Base-by-base conservation (phyloP, 2,797 vertebrate genomes). In the Syngnathus acus region DNA sequence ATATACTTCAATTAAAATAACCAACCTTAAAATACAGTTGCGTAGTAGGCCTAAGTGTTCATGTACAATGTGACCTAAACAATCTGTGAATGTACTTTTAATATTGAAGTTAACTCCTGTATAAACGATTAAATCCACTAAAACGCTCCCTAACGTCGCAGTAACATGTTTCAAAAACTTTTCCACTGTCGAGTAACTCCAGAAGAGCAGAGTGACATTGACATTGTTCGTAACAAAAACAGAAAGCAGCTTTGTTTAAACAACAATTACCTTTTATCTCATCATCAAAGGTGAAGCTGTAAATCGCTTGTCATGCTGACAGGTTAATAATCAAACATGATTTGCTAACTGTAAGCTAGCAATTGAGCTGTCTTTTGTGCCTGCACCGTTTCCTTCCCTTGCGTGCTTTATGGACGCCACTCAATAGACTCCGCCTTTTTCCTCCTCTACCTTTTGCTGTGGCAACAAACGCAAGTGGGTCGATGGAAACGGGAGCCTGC, bases 391-490 rank as follows among this genome's bases (percentile, higher is more conserved):
- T 37, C 78, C 76, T 72, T 84, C 85, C 13, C 79, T 81, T 61
- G 75, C 73, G 68, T 45, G 48, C 71, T 77, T 73, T 71, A 62
- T 76, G 72, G 81, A 84, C 78, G 83, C 82, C 82, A 72, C 78
- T 81, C 74, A 89, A 88, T 79, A 71, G 73, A 67, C 68, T 77
- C 81, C 85, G 75, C 90, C 86, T 90, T 82, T 78, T 82, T 70
- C n/a, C 79, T 69, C 81, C 72, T 78, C 74, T 62, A 21, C 77
- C 75, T 88, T 32, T 84, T 86, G 76, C 84, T 84, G 89, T 88
- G 86, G 84, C 79, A 80, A 90, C 84, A 72, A 84, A 74, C 43
- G 70, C 80, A 78, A 67, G 74, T 64, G 78, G 72, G 76, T 78
- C 26, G 67, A 75, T 71, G 79, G 81, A 78, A 83, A 84, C 79